Evolutionary conservation across 2,888 invertebrate species (phyloP).

Genomic region (Nephrotoma guestfalica): DNA sequence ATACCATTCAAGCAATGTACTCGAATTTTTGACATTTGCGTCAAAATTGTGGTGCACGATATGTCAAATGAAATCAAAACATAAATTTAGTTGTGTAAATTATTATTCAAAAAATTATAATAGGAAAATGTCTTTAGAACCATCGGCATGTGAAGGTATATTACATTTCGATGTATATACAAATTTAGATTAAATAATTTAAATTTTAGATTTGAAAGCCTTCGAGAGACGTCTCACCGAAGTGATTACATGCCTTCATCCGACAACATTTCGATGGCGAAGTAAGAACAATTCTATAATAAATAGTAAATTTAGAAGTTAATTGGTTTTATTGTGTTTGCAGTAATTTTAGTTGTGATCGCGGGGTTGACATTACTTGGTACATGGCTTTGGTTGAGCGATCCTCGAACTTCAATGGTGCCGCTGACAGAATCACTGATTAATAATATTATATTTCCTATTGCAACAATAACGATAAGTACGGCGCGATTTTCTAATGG

Average conservation of each 20-base stretch:
- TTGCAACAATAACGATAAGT: slow-evolving; percentile 73
- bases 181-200: neutral
- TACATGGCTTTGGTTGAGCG: slow-evolving; percentile 92
- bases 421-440: slow-evolving; percentile 80
- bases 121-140: slow-evolving; percentile 40
- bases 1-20: neutral
- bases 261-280: slow-evolving; percentile 90
- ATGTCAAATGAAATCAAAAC: neutral
- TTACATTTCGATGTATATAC: slow-evolving; percentile 11
- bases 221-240: slow-evolving; percentile 95
- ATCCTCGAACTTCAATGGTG: slow-evolving; percentile 84
- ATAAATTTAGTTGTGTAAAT: neutral
- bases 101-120: neutral
- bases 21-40: neutral
- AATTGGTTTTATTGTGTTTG: neutral
- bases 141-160: slow-evolving; percentile 83
- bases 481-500: slow-evolving; percentile 22
- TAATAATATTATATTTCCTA: slow-evolving; percentile 89
- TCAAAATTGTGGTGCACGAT: neutral
- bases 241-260: slow-evolving; percentile 90
- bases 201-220: slow-evolving; percentile 78
- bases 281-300: slow-evolving; percentile 44
- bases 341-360: slow-evolving; percentile 74
- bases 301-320: neutral
- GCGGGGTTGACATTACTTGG: slow-evolving; percentile 86